Conservation (phyloP, 2,888 invertebrate species). For the Hirtodrosophila trivittata region DNA sequence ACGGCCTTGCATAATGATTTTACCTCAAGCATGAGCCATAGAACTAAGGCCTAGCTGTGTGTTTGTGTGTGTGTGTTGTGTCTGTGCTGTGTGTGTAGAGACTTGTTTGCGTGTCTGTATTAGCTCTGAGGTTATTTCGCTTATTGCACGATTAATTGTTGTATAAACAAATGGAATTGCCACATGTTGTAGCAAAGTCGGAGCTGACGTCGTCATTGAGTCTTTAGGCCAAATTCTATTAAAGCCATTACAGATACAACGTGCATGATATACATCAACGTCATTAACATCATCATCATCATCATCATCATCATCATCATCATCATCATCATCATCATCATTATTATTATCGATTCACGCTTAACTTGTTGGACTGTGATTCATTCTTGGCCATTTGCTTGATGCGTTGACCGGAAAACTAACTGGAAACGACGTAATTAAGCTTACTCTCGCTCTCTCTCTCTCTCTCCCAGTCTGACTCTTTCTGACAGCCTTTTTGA, state of each 20-base stretch:
- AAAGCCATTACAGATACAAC: slow-evolving; percentile 7
- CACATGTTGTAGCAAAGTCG: slow-evolving; percentile 49
- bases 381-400: slow-evolving; percentile 33
- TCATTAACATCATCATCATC: neutral
- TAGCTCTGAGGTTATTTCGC: slow-evolving; percentile 36
- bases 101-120: slow-evolving; percentile 19
- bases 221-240: slow-evolving; percentile 21
- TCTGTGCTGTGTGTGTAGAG: slow-evolving; percentile 7
- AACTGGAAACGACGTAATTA: slow-evolving; percentile 49
- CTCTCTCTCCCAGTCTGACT: neutral
- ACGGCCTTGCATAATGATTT: slow-evolving; percentile 60
- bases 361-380: slow-evolving; percentile 24
- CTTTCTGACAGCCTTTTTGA: slow-evolving; percentile 11
- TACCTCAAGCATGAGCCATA: slow-evolving; percentile 37
- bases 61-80: slow-evolving; percentile 11
- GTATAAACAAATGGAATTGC: slow-evolving; percentile 66
- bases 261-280: neutral
- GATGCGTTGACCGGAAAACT: slow-evolving; percentile 31
- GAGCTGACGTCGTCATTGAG: slow-evolving; percentile 39
- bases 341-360: slow-evolving; percentile 32
- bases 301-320: no score
- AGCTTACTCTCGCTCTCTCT: slow-evolving; percentile 3
- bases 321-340: no score
- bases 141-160: slow-evolving; percentile 62
- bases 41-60: slow-evolving; percentile 18